phyloP scores from a whole-genome alignment of 1,140 invertebrate species.

The Dinoponera quadriceps region DNA sequence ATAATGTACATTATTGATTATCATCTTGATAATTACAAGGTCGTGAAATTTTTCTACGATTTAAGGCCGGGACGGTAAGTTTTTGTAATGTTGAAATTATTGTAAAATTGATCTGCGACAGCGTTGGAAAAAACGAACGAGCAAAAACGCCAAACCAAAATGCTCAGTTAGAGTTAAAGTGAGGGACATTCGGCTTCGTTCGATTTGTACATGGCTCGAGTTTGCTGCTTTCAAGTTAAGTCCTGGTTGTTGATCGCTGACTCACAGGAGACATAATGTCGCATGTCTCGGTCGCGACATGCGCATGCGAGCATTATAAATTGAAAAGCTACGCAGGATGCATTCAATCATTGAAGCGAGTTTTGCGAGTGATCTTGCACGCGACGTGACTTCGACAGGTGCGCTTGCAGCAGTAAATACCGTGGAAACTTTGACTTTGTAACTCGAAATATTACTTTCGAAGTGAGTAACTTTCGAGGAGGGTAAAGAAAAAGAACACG shows the following conservation, averaged over 20 bases:
- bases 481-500: neutral
- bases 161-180: neutral
- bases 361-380: constrained; percentile 11
- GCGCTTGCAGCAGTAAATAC: neutral
- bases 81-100: neutral
- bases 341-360: neutral
- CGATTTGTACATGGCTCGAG: neutral
- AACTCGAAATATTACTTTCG: constrained; percentile 33
- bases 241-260: neutral
- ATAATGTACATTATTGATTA: neutral
- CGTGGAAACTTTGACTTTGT: constrained; percentile 29
- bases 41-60: neutral
- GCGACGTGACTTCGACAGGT: neutral
- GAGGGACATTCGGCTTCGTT: neutral
- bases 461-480: neutral
- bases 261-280: neutral
- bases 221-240: neutral
- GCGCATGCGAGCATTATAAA: constrained; percentile 30
- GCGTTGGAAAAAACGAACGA: neutral
- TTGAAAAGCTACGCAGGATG: neutral
- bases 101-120: neutral
- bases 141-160: neutral
- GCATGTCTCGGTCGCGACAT: neutral
- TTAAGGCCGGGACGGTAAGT: neutral
- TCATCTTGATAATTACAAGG: neutral